Conservation (phyloP, 2,113 vertebrate genomes). For the Sterna hirundo region DNA sequence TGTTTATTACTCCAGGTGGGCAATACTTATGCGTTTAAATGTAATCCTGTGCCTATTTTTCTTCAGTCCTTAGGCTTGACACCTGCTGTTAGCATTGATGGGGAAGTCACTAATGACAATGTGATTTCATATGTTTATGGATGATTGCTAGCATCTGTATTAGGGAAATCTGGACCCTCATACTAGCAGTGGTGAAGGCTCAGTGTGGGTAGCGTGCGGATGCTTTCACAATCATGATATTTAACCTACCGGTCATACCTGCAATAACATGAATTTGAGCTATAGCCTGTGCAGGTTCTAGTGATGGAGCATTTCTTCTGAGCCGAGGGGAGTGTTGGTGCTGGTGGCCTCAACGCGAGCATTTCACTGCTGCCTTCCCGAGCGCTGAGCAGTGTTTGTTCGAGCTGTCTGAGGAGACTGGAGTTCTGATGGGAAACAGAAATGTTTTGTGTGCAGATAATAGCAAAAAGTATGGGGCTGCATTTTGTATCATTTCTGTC, state of each 20-base stretch:
- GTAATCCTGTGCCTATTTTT: not conserved
- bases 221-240: not conserved
- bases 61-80: not conserved
- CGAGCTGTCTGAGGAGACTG: not conserved
- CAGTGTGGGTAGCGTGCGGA: not conserved
- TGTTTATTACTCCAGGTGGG: not conserved
- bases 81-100: not conserved
- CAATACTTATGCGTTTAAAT: not conserved
- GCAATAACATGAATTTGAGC: not conserved
- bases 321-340: accelerated
- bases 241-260: not conserved
- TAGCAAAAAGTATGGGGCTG: not conserved
- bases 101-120: not conserved
- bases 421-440: not conserved
- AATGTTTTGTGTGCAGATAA: not conserved
- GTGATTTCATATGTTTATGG: not conserved
- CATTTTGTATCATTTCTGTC: not conserved
- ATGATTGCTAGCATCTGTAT: not conserved
- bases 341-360: not conserved
- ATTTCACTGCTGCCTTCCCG: not conserved
- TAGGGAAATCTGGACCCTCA: not conserved
- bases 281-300: not conserved
- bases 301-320: not conserved
- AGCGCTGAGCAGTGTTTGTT: not conserved
- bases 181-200: not conserved